Evolutionary conservation across 2,797 vertebrate species (phyloP).

Genomic region (Liparis tanakae): DNA sequence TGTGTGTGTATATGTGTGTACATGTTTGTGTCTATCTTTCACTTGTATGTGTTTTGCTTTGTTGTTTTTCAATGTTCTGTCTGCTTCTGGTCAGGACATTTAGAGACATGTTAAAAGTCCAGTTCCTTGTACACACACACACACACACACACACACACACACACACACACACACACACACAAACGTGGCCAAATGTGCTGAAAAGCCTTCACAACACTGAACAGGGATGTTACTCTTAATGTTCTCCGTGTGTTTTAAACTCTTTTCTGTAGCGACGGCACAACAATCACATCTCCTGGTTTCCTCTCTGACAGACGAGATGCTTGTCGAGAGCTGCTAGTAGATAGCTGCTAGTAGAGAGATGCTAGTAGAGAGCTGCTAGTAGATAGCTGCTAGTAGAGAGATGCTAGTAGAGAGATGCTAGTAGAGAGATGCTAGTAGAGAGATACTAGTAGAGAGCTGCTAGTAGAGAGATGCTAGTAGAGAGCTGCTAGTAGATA

Average conservation of each 20-base stretch:
- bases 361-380: too few relatives aligned
- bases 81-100: not conserved
- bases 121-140: not conserved
- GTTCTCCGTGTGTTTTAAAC: not conserved
- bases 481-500: too few relatives aligned
- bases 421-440: too few relatives aligned
- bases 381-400: too few relatives aligned
- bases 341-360: too few relatives aligned
- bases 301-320: conserved; percentile 60
- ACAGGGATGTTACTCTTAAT: not conserved
- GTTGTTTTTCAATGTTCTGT: not conserved
- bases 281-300: conserved; percentile 45
- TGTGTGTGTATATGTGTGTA: too few relatives aligned
- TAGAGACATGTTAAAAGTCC: not conserved
- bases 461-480: too few relatives aligned
- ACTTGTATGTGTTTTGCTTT: not conserved
- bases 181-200: not conserved
- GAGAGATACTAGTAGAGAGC: too few relatives aligned
- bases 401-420: too few relatives aligned
- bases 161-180: too few relatives aligned
- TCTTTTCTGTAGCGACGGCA: conserved; percentile 34
- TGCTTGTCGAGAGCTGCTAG: too few relatives aligned
- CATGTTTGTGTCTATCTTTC: not conserved
- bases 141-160: too few relatives aligned
- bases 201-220: conserved; percentile 1